Base-by-base conservation (phyloP, 2,797 vertebrate genomes). In the Hapalemur alaotrensis region DNA sequence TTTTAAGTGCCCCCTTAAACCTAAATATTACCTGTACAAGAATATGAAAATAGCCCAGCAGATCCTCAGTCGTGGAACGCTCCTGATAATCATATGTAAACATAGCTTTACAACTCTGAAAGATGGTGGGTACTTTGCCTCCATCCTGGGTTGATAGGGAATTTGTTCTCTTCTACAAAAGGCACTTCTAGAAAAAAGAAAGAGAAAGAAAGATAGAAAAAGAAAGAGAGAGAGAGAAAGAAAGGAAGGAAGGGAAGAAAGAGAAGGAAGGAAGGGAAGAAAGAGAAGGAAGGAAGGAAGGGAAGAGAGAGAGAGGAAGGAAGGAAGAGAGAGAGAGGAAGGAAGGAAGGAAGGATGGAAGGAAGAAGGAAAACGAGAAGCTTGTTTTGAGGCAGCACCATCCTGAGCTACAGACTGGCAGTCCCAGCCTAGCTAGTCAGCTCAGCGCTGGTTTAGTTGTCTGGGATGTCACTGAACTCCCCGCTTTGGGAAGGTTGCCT, bases 401-500 rank as follows among this genome's bases (percentile, higher is more conserved):
- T 67, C 85, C 65, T 73, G 65, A 97, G 82, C 89, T 54, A 52
- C 78, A 30, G 76, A 28, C 95, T 96, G 10, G 43, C 75, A 83
- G n/a, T 35, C 83, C 70, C 59, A 91, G 70, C 61, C 94, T 80
- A 22, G 30, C 18, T n/a, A 70, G 75, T 65, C 79, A 75, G 38
- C 83, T 91, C 80, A 85, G 91, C 84, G 41, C 95, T 70, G 93
- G 89, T 76, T 46, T 86, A 73, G 76, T 93, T 93, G 92, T 93
- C 95, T 92, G 84, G 95, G 94, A 84, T 61, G 70, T 80, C 93
- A 89, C 32, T 80, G 52, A 95, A 86, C 73, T 90, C 92, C 96
- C 97, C 93, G 52, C 70, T 84, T 83, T 93, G 95, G 83, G 84
- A 91, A 97, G 89, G 72, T 92, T 93, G 93, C 87, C 93, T 93